These are phyloP conservation scores for Nephrotoma appendiculata DNA, from an alignment of 2,888 invertebrate genomes.

Conservation along the genomic window DNA sequence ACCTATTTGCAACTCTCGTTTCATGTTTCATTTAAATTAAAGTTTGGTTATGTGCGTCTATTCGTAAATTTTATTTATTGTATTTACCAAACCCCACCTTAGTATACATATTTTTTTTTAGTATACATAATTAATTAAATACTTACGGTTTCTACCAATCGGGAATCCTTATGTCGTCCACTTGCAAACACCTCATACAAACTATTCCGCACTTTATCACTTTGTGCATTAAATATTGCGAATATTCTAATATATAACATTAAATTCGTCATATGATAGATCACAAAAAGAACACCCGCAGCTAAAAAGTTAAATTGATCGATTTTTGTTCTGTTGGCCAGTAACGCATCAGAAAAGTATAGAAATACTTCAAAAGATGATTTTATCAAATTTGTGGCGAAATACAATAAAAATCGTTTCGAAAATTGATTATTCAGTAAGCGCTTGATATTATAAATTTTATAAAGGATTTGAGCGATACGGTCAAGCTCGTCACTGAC, in stretches of 20 bases:
- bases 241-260: neutral
- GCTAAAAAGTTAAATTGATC: no score
- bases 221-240: neutral
- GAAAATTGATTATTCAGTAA: no score
- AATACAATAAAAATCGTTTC: neutral
- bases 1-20: no score
- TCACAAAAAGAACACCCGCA: neutral
- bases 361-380: neutral
- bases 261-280: neutral
- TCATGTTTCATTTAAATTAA: no score
- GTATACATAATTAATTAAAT: neutral
- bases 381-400: neutral
- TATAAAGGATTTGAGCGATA: no score
- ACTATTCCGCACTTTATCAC: neutral
- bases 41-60: no score
- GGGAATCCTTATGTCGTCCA: neutral
- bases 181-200: neutral
- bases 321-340: neutral
- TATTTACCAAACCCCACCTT: no score
- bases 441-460: no score
- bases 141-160: neutral
- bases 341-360: neutral
- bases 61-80: no score
- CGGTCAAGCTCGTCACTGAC: no score
- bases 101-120: no score